Conservation (phyloP, 1,140 invertebrate species). For the Anoplolepis gracilipes region DNA sequence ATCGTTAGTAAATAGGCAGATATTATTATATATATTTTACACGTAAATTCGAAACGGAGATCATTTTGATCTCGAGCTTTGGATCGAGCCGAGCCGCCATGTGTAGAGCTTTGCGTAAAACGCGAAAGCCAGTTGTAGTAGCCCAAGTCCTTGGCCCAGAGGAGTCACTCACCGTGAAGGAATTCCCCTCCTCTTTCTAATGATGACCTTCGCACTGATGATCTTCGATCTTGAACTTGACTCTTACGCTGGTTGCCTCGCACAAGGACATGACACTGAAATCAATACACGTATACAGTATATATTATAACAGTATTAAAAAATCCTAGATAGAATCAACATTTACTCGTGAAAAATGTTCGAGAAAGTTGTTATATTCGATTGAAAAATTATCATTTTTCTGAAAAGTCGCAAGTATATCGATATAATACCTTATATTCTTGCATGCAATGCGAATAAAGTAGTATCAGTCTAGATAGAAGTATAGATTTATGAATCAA, state of each 20-base stretch:
- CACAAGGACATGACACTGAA: background rate
- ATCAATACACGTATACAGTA: slow-evolving; percentile 50
- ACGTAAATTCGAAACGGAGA: background rate
- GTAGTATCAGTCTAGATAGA: background rate
- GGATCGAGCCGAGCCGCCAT: no score
- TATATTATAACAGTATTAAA: no score
- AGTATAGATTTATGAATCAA: background rate
- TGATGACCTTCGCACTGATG: background rate
- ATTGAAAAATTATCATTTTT: no score
- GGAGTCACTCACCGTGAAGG: slow-evolving; percentile 13
- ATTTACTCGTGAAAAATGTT: no score
- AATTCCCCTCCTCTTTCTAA: background rate
- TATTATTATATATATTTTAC: no score
- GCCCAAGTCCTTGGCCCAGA: slow-evolving; percentile 63
- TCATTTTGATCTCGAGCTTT: background rate
- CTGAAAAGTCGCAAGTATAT: no score
- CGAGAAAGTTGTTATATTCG: no score
- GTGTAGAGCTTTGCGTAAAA: slow-evolving; percentile 53
- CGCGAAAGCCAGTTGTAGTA: slow-evolving; percentile 5
- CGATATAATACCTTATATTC: no score
- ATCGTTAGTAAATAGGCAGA: slow-evolving; percentile 30
- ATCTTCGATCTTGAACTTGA: slow-evolving; percentile 72
- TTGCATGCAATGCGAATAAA: background rate
- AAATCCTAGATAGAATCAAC: no score
- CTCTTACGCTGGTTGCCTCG: background rate